Conservation (phyloP, 2,797 vertebrate genomes). For the Darevskia mixta region DNA sequence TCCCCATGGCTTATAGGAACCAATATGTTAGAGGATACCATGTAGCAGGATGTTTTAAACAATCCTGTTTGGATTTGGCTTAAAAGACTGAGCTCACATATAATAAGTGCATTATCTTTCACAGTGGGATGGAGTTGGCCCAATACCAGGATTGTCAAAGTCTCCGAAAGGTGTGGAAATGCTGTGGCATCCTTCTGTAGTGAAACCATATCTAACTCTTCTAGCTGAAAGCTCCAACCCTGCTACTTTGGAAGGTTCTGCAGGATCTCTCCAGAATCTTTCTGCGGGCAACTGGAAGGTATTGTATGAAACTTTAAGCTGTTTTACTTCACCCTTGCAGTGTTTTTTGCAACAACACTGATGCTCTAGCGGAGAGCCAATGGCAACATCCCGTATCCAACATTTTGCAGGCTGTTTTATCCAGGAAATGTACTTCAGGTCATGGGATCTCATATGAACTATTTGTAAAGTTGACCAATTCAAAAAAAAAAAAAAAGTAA, state of each 20-base stretch:
- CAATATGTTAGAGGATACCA: too few relatives aligned
- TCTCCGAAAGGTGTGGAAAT: conserved; percentile 97
- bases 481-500: not conserved
- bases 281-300: conserved; percentile 99
- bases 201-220: conserved; percentile 96
- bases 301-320: conserved; percentile 21
- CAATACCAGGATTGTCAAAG: conserved; percentile 95
- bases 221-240: conserved; percentile 98
- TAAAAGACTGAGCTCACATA: not conserved
- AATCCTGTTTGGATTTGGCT: not conserved
- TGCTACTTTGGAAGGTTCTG: conserved; percentile 95
- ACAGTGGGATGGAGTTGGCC: conserved; percentile 97
- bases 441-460: not conserved
- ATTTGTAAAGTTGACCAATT: not conserved
- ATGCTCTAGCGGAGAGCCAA: not conserved
- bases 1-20: not conserved
- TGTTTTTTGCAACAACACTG: accelerated
- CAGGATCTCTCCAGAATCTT: conserved; percentile 96
- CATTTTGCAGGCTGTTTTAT: not conserved
- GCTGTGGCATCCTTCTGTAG: conserved; percentile 97
- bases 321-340: not conserved
- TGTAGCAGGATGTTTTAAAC: not conserved
- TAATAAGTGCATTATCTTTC: conserved; percentile 23
- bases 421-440: not conserved
- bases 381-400: not conserved